Evolutionary conservation across 2,888 invertebrate genomes (phyloP).

Genomic region (Magallana nippona): DNA sequence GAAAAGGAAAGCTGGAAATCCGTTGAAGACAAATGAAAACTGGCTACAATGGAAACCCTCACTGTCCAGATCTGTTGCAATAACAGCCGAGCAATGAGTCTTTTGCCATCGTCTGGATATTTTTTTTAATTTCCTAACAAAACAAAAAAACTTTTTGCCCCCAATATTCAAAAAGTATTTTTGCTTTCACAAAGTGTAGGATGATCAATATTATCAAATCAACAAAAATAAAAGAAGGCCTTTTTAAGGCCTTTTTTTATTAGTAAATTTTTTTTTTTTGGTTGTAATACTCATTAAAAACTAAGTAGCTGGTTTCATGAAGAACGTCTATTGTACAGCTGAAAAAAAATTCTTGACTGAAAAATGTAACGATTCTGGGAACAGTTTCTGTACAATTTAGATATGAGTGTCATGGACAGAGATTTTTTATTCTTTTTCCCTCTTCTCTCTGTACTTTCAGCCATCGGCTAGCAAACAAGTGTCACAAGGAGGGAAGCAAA

Average conservation of each 20-base stretch:
- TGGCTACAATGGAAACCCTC: conserved; percentile 7
- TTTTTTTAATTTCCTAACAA: background rate
- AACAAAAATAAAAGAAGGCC: too few species aligned
- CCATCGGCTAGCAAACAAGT: conserved; percentile 33
- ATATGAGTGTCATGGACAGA: conserved; percentile 30
- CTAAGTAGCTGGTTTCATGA: conserved; percentile 11
- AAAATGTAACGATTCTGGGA: background rate
- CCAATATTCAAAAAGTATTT: background rate
- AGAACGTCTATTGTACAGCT: background rate
- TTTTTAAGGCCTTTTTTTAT: too few species aligned
- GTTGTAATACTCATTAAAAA: too few species aligned
- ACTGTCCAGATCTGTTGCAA: conserved; percentile 19
- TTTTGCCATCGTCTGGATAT: background rate
- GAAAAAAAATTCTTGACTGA: background rate
- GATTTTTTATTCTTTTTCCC: conserved; percentile 43
- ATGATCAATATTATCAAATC: too few species aligned
- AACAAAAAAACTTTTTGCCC: conserved; percentile 3
- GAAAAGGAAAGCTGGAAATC: conserved; percentile 31
- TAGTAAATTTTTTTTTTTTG: too few species aligned
- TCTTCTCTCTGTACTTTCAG: conserved; percentile 56
- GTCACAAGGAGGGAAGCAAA: background rate
- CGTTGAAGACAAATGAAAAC: conserved; percentile 23
- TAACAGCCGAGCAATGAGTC: background rate
- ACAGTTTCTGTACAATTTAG: background rate
- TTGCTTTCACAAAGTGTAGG: too few species aligned